These are phyloP conservation scores for Mesoclemmys tuberculata DNA, from an alignment of 2,113 vertebrate genomes.

Conservation along the genomic window DNA sequence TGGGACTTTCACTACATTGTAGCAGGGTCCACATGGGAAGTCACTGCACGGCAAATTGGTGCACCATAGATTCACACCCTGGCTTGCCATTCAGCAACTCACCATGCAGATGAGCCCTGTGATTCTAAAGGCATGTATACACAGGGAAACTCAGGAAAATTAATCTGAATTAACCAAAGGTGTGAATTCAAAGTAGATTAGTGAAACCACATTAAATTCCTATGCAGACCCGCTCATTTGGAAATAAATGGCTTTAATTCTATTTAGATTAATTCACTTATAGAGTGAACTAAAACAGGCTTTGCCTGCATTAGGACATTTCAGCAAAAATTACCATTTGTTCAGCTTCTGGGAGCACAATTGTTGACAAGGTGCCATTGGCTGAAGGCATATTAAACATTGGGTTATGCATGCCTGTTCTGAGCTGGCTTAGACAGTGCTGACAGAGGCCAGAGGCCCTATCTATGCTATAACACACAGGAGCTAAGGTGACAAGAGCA, in stretches of 20 bases:
- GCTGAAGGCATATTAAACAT: not conserved
- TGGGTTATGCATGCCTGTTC: not conserved
- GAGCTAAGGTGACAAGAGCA: not conserved
- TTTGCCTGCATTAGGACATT: not conserved
- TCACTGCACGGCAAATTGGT: not conserved
- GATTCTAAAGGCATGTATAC: no score
- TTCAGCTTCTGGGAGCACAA: not conserved
- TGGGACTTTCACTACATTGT: no score
- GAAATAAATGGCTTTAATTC: not conserved
- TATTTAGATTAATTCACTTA: not conserved
- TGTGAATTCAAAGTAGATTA: not conserved
- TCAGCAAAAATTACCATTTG: not conserved
- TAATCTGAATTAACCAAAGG: not conserved
- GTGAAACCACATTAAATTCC: not conserved
- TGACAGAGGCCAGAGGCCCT: not conserved
- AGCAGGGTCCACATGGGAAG: no score
- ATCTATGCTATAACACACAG: not conserved
- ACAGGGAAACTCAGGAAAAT: accelerated
- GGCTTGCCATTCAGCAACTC: no score
- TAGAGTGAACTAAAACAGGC: not conserved
- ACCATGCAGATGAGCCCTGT: no score
- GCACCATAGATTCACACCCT: no score
- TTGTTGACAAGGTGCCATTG: not conserved
- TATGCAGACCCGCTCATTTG: not conserved
- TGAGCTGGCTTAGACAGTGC: accelerated